A percentile compares a stretch with the other conserved stretches of the same genome.
phyloP scores from a whole-genome alignment of 2,113 vertebrate species.

The Bungarus multicinctus region DNA sequence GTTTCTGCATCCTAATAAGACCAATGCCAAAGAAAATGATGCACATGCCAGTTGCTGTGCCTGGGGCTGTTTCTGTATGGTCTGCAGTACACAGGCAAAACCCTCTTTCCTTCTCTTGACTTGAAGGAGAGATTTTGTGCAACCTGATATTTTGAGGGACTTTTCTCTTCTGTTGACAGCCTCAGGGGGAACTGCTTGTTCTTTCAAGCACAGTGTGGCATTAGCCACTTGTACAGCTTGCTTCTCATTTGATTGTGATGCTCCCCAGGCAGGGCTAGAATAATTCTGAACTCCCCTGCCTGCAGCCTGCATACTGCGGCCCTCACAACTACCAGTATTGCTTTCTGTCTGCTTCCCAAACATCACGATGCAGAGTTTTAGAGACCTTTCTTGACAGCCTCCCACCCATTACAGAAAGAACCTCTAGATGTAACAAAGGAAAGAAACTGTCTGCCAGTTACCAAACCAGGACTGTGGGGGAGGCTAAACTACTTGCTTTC shows the following conservation, averaged over 20 bases:
- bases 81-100: not conserved
- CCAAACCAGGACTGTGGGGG: not conserved
- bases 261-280: not conserved
- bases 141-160: constrained; percentile 4
- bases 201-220: not conserved
- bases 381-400: not conserved
- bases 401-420: not conserved
- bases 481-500: not conserved
- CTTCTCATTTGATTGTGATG: not conserved
- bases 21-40: not conserved
- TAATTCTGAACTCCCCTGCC: not conserved
- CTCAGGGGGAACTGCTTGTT: constrained; percentile 6
- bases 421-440: not conserved
- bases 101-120: constrained; percentile 11
- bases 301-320: not conserved
- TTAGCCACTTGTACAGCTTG: not conserved
- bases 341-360: not conserved
- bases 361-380: not conserved
- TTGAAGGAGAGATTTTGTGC: not conserved
- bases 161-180: constrained; percentile 17
- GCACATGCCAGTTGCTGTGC: not conserved
- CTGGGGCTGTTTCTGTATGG: constrained; percentile 9
- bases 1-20: not conserved
- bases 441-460: not conserved
- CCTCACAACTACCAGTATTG: not conserved